Evolutionary conservation across 2,113 vertebrate species (phyloP), one percentile per base, ranked within the genome.

Genomic region (Ranitomeya imitator): DNA sequence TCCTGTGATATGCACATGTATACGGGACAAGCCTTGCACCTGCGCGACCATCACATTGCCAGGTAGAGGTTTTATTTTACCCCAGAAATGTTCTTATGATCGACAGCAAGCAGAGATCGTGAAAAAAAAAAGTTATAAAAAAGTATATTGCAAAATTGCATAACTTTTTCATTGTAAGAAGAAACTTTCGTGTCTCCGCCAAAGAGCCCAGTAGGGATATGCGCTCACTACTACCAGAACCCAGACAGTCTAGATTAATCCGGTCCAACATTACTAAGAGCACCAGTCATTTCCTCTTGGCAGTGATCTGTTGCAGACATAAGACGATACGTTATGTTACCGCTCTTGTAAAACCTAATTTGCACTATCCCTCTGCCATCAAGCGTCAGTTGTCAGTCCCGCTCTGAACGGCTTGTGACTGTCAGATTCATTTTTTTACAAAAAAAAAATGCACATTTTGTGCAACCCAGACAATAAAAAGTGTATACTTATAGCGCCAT

Each of bases 251-350:
- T 69, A 65, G 52, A 83, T 31, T 31, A 52, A 60, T 8, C 45
- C 16, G 31, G 79, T 76, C 87, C 52, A 67, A 84, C 71, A 65
- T 88, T 88, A 88, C 79, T 45, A 37, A 19, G 73, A 78, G 87
- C 80, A 65, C 73, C 87, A 83, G 81, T 84, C 87, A 84, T 67
- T 88, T 88, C 87, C 87, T 88, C 81, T 78, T 88, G 80, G 87
- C 87, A 84, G 37, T 55, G 23, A 65, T 16, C 18, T 59, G 14
- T 84, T 51, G 45, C 37, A 84, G 59, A 83, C 60, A 74, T 37
- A 45, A 88, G 87, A 65, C 87, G 63, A 67, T 69, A 77, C 23
- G 65, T 8, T 52, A 37, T 7, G n/a, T 67, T 86, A 18, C 37
- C n/a, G 55, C 15, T 21, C 57, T 45, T 45, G 15, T 83, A 55